Evolutionary conservation across 2,113 vertebrate genomes (phyloP).

Genomic region (Lates calcarifer): DNA sequence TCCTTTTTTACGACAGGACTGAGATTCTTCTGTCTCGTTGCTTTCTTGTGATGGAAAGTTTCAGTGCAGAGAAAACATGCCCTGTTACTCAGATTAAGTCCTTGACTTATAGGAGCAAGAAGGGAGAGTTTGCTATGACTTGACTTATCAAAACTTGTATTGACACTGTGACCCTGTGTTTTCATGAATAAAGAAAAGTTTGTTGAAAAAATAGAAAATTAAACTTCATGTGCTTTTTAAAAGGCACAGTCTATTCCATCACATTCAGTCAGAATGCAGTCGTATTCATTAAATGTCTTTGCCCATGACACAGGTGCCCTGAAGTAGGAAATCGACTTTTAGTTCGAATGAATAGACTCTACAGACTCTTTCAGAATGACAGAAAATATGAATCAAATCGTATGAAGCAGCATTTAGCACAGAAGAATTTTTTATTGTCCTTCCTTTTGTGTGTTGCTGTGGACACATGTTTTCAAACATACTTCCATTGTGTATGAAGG

Average conservation of each 20-base stretch:
- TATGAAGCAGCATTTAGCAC: not conserved
- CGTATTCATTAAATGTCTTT: constrained; percentile 23
- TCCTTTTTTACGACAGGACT: not conserved
- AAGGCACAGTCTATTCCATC: not conserved
- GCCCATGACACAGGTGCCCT: not conserved
- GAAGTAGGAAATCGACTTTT: not conserved
- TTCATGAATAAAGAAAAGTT: not conserved
- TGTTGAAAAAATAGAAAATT: not conserved
- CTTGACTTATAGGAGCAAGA: constrained; percentile 6
- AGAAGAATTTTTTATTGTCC: not conserved
- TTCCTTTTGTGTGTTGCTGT: not conserved
- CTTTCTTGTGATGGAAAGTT: constrained; percentile 25
- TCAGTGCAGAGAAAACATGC: constrained; percentile 19
- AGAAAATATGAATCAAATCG: not conserved
- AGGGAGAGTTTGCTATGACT: not conserved
- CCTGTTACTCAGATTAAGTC: constrained; percentile 34
- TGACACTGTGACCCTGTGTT: not conserved
- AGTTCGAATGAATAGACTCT: not conserved
- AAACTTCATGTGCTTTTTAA: not conserved
- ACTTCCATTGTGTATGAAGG: not conserved
- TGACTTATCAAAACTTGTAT: not conserved
- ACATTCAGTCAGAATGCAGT: not conserved
- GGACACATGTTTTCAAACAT: not conserved
- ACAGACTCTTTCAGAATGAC: not conserved
- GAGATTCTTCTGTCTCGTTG: not conserved